Conservation (phyloP, 2,113 vertebrate species). For the Urocitellus parryii region DNA sequence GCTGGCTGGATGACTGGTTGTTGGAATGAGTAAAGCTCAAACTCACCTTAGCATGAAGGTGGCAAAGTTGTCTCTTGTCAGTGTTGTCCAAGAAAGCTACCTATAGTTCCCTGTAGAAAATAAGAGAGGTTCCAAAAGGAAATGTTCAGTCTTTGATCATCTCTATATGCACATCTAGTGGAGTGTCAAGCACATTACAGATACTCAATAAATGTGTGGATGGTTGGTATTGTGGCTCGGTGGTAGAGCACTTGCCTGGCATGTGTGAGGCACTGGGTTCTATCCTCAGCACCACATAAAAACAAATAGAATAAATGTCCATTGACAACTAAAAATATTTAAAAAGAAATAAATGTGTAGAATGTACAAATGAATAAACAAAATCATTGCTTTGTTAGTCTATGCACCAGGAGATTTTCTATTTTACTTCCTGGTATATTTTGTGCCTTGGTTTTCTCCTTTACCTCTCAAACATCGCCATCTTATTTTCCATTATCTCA, state of each 20-base stretch:
- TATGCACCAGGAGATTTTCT: neutral
- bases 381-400: slow-evolving; percentile 18
- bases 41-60: neutral
- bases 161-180: neutral
- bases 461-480: neutral
- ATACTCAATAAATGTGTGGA: neutral
- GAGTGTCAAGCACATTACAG: neutral
- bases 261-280: too few species aligned
- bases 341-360: neutral
- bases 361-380: neutral
- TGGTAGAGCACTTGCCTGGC: too few species aligned
- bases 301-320: too few species aligned
- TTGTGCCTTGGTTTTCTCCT: slow-evolving; percentile 13
- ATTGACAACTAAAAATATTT: too few species aligned
- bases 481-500: neutral
- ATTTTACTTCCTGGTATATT: neutral
- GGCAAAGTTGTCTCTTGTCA: slow-evolving; percentile 2
- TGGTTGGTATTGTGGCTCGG: too few species aligned
- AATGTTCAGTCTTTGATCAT: neutral
- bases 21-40: slow-evolving; percentile 53
- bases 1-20: neutral
- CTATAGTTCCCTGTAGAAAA: neutral
- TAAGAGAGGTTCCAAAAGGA: slow-evolving; percentile 42
- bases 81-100: neutral
- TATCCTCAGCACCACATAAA: too few species aligned